Evolutionary conservation across 2,113 vertebrate genomes (phyloP), one percentile per base, ranked within the genome.

Genomic region (Gymnorhina tibicen): DNA sequence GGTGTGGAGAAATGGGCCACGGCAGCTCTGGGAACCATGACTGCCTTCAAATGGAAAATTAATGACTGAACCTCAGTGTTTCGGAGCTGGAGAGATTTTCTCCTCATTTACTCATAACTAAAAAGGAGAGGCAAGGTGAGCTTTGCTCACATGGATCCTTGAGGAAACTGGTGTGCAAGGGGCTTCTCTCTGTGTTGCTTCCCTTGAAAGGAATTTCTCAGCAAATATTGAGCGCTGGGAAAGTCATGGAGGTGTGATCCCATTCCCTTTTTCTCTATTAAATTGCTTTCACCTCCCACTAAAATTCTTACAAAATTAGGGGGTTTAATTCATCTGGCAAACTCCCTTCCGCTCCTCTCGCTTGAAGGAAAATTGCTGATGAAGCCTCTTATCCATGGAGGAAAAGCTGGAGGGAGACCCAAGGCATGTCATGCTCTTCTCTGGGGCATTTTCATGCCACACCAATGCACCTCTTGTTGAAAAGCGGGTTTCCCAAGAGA

Each of bases 1-100:
- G 0, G 37, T 28, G 19, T 11, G 3, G 59, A 60, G 27, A 64
- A n/a, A 37, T 1, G 33, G n/a, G 42, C 33, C 50, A 13, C 0
- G 0, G 53, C 44, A 39, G 46, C 6, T 3, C 59, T 11, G 9
- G n/a, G 44, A 66, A 42, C 52, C 27, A 68, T 50, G 35, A 32
- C 12, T 88, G 49, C n/a, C n/a, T 76, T 63, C 89, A 44, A 21
- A 77, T 3, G 7, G 53, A 86, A 88, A 88, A 75, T 26, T 80
- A 79, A 83, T 52, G 53, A 64, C 62, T 73, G 37, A 76, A 35
- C 35, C 26, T 42, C 7, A 3, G 44, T 20, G 46, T 37, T 17
- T 46, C 0, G 0, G 49, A 24, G 58, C 44, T 73, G 32, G 37
- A 63, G 72, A 56, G 14, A 46, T 53, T 88, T 83, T 27, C 53